phyloP scores from a whole-genome alignment of 2,113 vertebrate genomes.

The Ochotona princeps region DNA sequence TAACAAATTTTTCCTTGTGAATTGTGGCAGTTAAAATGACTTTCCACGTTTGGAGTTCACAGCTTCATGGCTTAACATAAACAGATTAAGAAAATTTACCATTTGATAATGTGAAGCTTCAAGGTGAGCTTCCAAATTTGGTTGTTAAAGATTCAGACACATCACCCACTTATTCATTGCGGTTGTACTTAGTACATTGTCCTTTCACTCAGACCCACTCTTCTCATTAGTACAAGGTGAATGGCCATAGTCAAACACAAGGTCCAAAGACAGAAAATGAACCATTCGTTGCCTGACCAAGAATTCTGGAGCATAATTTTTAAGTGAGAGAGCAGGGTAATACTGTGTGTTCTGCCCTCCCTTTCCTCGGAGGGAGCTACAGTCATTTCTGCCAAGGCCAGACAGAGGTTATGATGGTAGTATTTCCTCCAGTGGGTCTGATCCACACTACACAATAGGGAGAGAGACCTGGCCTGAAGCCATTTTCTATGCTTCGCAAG shows the following conservation, averaged over 20 bases:
- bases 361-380: accelerated
- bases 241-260: background rate
- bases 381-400: background rate
- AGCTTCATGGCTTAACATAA: background rate
- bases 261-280: background rate
- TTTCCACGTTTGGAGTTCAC: background rate
- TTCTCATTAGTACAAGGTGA: background rate
- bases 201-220: background rate
- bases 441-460: background rate
- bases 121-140: background rate
- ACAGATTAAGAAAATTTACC: background rate
- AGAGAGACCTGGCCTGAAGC: background rate
- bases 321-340: background rate
- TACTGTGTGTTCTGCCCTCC: background rate
- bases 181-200: background rate
- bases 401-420: background rate
- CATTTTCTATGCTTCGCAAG: background rate
- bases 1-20: background rate
- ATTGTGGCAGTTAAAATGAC: background rate
- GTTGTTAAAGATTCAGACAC: background rate
- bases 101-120: background rate
- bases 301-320: background rate
- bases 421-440: background rate
- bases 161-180: background rate
- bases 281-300: background rate